Base-by-base conservation (phyloP, 2,888 invertebrate genomes). In the Maniola hyperantus region DNA sequence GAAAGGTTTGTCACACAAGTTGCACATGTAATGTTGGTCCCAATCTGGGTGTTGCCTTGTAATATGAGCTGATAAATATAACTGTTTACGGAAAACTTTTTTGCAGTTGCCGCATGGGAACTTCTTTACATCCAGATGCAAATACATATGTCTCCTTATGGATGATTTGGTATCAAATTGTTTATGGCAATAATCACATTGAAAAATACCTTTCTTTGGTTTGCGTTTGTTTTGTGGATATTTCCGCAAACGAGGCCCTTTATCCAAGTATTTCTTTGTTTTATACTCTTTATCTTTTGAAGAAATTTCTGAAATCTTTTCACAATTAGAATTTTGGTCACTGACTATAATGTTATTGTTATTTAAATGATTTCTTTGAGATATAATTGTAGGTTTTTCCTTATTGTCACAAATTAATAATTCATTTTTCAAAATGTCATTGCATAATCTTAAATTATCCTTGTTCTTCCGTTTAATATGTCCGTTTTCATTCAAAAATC, bases 1-100 rank as follows among this genome's bases (percentile, higher is more conserved):
- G 81, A 97, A 97, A 42, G 94, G 93, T 80, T 96, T 96, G 60
- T 95, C 93, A 82, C 97, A 97, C 73, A 95, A 94, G 76, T 94
- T 90, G 81, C 97, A 97, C 59, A 94, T 92, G 82, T 94, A 96
- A 34, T 94, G 85, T 48, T 89, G 84, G 0, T 81, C 70, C 67
- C 86, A 79, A n/a, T 78, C 81, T 0, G 91, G 87, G 77, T 95
- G 95, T 70, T 90, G 89, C 70, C 92, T 92, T 46, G 92, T 89
- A 11, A 94, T 83, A 80, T 96, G 96, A 74, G 94, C 94, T 75
- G 94, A 93, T 59, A 96, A 85, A 67, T 94, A 95, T 34, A 94
- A 93, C 59, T 93, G 93, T 75, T 95, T 95, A 0, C 94, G 90
- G 80, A 96, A 96, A 50, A 90, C 88, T 74, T 93, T 94, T 13